Evolutionary conservation across 2,888 invertebrate species (phyloP).

Genomic region (Stomorhina lunata): DNA sequence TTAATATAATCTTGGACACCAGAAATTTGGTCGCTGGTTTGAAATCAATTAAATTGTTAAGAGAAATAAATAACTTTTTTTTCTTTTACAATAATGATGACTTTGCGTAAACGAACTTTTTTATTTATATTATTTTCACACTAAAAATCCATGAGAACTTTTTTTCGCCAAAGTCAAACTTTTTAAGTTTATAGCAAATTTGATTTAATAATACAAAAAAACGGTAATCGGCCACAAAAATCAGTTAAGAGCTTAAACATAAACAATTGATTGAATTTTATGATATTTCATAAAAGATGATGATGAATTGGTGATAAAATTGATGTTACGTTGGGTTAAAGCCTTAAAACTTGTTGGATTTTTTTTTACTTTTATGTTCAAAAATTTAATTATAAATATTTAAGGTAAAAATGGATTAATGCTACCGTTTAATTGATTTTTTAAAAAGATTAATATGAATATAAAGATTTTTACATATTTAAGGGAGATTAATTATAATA

Average conservation of each 20-base stretch:
- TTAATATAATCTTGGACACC: slow-evolving; percentile 10
- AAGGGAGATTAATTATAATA: not conserved
- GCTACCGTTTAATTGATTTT: slow-evolving; percentile 61
- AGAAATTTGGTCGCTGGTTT: slow-evolving; percentile 10
- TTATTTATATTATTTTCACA: not conserved
- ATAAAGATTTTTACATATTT: not conserved
- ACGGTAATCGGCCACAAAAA: not conserved
- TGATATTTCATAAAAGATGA: slow-evolving; percentile 19
- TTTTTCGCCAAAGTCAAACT: not conserved
- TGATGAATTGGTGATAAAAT: slow-evolving; percentile 35
- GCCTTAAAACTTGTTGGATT: slow-evolving; percentile 28
- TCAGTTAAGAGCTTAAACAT: slow-evolving; percentile 20
- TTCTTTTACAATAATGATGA: slow-evolving; percentile 52
- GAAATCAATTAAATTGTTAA: slow-evolving; percentile 54
- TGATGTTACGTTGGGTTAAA: slow-evolving; percentile 33
- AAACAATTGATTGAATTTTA: slow-evolving; percentile 34
- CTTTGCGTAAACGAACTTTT: slow-evolving; percentile 25
- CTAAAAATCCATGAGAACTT: slow-evolving; percentile 41
- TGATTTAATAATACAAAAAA: slow-evolving; percentile 21
- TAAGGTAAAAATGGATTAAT: slow-evolving; percentile 3
- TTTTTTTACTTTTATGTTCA: not conserved
- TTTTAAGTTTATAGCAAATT: not conserved
- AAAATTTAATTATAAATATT: not conserved
- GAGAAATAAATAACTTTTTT: slow-evolving; percentile 42
- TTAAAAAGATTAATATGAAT: not conserved